phyloP scores from a whole-genome alignment of 1,140 invertebrate species.

The Acromyrmex echinatior region DNA sequence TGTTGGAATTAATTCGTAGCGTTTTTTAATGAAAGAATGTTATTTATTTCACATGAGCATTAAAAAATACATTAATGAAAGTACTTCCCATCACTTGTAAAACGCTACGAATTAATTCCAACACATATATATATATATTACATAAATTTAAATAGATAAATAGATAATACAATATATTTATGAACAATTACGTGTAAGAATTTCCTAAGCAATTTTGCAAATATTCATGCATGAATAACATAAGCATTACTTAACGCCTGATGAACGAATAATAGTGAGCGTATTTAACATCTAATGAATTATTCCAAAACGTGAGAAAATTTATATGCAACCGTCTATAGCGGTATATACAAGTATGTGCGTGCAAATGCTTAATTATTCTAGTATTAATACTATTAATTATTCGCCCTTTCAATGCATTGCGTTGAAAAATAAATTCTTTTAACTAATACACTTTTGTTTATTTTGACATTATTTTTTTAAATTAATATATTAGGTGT shows the following conservation, averaged over 20 bases:
- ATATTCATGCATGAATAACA: slow-evolving; percentile 40
- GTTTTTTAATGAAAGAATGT: too few relatives aligned
- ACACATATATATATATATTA: not conserved
- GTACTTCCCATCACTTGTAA: too few relatives aligned
- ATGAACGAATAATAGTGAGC: slow-evolving; percentile 18
- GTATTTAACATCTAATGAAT: slow-evolving; percentile 40
- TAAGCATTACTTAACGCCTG: slow-evolving; percentile 3
- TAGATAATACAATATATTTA: not conserved
- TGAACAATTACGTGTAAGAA: slow-evolving; percentile 11
- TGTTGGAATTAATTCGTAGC: too few relatives aligned
- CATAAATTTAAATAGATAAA: not conserved
- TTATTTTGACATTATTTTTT: not conserved
- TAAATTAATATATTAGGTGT: too few relatives aligned
- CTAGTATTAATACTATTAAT: slow-evolving; percentile 27
- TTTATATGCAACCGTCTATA: slow-evolving; percentile 20
- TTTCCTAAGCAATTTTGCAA: slow-evolving; percentile 15
- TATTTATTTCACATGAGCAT: too few relatives aligned
- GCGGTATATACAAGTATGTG: not conserved
- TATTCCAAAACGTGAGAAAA: slow-evolving; percentile 32
- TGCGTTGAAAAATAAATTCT: not conserved
- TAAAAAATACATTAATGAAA: too few relatives aligned
- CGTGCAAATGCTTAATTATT: slow-evolving; percentile 13
- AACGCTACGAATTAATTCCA: too few relatives aligned
- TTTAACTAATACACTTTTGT: not conserved
- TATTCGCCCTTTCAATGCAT: not conserved